Evolutionary conservation across 1,140 invertebrate species (phyloP).

Genomic region (Acromyrmex echinatior): DNA sequence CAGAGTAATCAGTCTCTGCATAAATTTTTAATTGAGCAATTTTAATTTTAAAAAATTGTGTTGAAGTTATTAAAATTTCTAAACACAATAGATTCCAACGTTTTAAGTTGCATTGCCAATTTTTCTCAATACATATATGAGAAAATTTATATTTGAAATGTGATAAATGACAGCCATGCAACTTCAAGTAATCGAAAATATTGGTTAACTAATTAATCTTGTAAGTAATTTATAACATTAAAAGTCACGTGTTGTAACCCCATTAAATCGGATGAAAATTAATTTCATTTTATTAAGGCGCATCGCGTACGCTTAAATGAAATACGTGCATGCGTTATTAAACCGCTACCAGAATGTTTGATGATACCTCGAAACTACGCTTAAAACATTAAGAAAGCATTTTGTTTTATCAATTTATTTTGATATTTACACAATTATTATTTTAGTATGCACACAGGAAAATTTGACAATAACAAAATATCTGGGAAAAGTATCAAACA

Average conservation of each 20-base stretch:
- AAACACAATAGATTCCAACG: no score
- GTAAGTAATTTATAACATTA: conserved; percentile 26
- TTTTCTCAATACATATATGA: not conserved
- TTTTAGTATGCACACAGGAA: not conserved
- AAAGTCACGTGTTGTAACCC: not conserved
- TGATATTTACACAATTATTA: not conserved
- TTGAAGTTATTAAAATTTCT: no score
- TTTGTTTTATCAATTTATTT: conserved; percentile 16
- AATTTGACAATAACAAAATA: not conserved
- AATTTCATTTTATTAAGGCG: conserved; percentile 47
- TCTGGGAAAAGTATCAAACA: not conserved
- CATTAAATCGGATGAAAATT: conserved; percentile 38
- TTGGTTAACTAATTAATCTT: conserved; percentile 27
- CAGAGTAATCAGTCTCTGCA: no score
- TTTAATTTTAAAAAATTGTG: no score
- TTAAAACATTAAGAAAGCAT: conserved; percentile 37
- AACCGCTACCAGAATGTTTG: conserved; percentile 25
- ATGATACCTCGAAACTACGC: conserved; percentile 35
- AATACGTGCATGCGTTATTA: conserved; percentile 61
- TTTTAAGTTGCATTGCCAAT: no score
- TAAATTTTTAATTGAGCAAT: no score
- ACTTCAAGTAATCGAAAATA: not conserved
- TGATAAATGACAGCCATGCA: not conserved
- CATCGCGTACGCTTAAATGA: conserved; percentile 51
- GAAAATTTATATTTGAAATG: not conserved